Conservation (phyloP, 2,888 invertebrate species). For the Parascotia fuliginaria region DNA sequence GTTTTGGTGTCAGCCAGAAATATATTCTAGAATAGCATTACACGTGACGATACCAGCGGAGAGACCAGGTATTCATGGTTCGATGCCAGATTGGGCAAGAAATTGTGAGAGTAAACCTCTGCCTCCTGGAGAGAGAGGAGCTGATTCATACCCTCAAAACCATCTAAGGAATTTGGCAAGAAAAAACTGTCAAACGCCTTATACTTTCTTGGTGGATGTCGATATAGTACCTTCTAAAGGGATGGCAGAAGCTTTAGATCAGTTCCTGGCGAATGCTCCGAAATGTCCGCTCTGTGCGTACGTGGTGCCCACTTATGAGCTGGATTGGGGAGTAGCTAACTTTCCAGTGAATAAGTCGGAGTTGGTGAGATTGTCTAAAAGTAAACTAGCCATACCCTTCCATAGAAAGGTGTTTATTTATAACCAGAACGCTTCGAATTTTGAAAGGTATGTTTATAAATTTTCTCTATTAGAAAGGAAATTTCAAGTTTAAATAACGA, state of each 20-base stretch:
- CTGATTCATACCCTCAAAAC: constrained; percentile 94
- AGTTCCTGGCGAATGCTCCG: constrained; percentile 87
- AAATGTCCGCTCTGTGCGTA: constrained; percentile 91
- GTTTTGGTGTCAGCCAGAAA: constrained; percentile 89
- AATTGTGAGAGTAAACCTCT: constrained; percentile 90
- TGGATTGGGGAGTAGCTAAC: constrained; percentile 90
- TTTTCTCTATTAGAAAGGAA: too few species aligned
- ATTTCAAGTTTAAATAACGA: too few species aligned
- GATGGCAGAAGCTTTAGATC: constrained; percentile 89
- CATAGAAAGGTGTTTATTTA: constrained; percentile 96
- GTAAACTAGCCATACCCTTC: constrained; percentile 94
- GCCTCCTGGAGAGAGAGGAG: constrained; percentile 86
- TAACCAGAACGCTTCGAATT: constrained; percentile 96
- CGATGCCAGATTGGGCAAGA: constrained; percentile 83
- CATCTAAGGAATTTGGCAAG: constrained; percentile 94
- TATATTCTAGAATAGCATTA: constrained; percentile 90
- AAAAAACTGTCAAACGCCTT: constrained; percentile 92
- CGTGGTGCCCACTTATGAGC: constrained; percentile 95
- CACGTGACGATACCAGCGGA: constrained; percentile 90
- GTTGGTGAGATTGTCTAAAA: constrained; percentile 90
- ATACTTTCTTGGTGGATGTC: constrained; percentile 94
- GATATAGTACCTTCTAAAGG: constrained; percentile 93
- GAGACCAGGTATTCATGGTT: constrained; percentile 87
- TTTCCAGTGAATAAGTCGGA: constrained; percentile 93
- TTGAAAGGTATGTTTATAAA: constrained; percentile 90